Base-by-base conservation (phyloP, 2,888 invertebrate genomes). In the Oligia strigilis region DNA sequence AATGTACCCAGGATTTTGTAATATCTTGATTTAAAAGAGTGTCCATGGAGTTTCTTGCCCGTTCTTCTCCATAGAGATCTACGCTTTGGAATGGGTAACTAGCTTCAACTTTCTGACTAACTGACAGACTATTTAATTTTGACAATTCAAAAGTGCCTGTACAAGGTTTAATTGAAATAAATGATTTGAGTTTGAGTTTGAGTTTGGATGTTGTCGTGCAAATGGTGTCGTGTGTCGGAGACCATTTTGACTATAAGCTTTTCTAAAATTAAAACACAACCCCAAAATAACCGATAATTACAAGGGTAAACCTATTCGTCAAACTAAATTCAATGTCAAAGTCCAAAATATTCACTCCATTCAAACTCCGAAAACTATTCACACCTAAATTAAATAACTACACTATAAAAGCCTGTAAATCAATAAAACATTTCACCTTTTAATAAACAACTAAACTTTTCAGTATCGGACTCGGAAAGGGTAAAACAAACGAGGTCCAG, bases 401-500 rank as follows among this genome's bases (percentile, higher is more conserved):
- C 46, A 72, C 74, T n/a, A 4, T 0, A 70, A 81, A 62, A 78
- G 58, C 46, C 46, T 55, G 23, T 81, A 77, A 87, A 87, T 87
- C 85, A 87, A 87, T 88, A 78, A 78, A 82, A 82, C 87, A 82
- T 80, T 83, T 75, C 55, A 87, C 81, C 83, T 81, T 83, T 85
- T 81, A 79, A 43, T 67, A 75, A 83, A 84, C 75, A 55, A 29
- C 36, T 9, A 78, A 87, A 89, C 75, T 87, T 88, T 83, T 84
- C 29, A 82, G 85, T 81, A 82, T 76, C 80, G 83, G 77, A 73
- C 75, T 69, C 40, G 79, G 85, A 85, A 84, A 80, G 89, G 90
- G 88, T 91, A 86, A 87, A 87, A 79, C 76, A 87, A 91, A 89
- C 85, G 88, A 81, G 83, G 82, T 85, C 86, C 73, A 65, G 72